Evolutionary conservation across 1,140 invertebrate species (phyloP).

Genomic region (Platorchestia sp.): DNA sequence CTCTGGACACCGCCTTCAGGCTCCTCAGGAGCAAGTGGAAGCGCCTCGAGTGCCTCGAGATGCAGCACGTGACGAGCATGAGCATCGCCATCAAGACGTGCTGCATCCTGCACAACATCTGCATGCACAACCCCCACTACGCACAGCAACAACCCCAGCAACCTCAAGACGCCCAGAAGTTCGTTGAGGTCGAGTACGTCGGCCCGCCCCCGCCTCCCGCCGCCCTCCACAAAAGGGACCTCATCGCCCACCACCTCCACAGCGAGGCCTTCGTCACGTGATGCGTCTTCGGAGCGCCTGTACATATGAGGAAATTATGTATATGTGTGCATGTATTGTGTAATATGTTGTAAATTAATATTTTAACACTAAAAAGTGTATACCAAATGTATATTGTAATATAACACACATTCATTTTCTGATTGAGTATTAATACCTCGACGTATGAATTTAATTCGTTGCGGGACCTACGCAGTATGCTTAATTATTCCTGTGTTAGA

Average conservation of each 20-base stretch:
- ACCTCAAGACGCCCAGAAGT: neutral
- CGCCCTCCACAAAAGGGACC: neutral
- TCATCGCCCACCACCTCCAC: neutral
- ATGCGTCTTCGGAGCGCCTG: too few species aligned
- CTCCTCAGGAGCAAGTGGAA: conserved; percentile 9
- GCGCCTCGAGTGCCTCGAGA: conserved; percentile 30
- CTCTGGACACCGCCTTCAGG: neutral
- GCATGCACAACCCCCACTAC: neutral
- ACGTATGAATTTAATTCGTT: too few species aligned
- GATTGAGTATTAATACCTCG: too few species aligned
- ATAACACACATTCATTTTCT: too few species aligned
- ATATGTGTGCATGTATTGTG: too few species aligned
- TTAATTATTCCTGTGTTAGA: too few species aligned
- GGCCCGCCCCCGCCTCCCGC: neutral
- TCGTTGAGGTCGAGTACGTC: neutral
- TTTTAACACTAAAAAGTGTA: too few species aligned
- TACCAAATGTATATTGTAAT: too few species aligned
- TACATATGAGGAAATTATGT: too few species aligned
- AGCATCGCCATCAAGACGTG: conserved; percentile 20
- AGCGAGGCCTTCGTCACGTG: neutral
- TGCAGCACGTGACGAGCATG: conserved; percentile 39
- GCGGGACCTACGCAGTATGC: too few species aligned
- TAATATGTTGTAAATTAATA: too few species aligned
- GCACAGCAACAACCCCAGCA: neutral
- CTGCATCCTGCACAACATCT: conserved; percentile 54